Percentiles rank a stretch among this genome's conserved stretches.
Conservation (phyloP, 2,888 invertebrate species). For the Mellilla xanthometata region DNA sequence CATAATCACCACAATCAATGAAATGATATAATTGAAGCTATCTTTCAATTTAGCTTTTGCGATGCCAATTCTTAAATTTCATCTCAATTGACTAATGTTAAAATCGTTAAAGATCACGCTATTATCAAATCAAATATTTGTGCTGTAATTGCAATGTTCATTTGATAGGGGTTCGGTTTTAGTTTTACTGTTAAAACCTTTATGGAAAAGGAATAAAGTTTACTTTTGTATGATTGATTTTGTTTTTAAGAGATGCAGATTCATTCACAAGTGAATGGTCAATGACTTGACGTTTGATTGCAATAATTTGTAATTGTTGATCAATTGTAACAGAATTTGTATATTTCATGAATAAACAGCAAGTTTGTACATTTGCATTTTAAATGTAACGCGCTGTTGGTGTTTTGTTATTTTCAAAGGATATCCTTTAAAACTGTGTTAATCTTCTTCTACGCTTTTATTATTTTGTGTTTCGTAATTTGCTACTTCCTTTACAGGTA, state of each 20-base stretch:
- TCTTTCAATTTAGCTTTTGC: conserved; percentile 11
- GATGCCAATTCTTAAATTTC: conserved; percentile 9
- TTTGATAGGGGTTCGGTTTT: background rate
- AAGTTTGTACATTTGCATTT: no score
- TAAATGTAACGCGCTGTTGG: no score
- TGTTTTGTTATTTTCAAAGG: no score
- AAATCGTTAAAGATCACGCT: conserved; percentile 15
- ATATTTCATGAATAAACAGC: background rate
- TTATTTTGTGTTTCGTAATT: no score
- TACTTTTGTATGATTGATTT: background rate
- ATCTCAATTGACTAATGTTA: conserved; percentile 17
- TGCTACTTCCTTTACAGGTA: no score
- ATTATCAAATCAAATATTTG: conserved; percentile 24
- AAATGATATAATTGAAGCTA: conserved; percentile 12
- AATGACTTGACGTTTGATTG: conserved; percentile 18
- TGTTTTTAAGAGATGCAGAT: conserved; percentile 1
- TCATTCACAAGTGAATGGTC: conserved; percentile 11
- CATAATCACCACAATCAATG: conserved; percentile 6
- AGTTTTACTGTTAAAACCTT: background rate
- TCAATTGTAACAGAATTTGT: conserved; percentile 16
- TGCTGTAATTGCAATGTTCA: conserved; percentile 15
- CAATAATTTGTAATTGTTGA: conserved; percentile 22
- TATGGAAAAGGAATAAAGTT: background rate
- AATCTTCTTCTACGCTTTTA: no score
- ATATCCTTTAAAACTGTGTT: no score